Percentiles rank a stretch among this genome's conserved stretches.
These are phyloP conservation scores for Zosterops lateralis DNA, from an alignment of 2,113 vertebrate genomes.

Conservation along the genomic window DNA sequence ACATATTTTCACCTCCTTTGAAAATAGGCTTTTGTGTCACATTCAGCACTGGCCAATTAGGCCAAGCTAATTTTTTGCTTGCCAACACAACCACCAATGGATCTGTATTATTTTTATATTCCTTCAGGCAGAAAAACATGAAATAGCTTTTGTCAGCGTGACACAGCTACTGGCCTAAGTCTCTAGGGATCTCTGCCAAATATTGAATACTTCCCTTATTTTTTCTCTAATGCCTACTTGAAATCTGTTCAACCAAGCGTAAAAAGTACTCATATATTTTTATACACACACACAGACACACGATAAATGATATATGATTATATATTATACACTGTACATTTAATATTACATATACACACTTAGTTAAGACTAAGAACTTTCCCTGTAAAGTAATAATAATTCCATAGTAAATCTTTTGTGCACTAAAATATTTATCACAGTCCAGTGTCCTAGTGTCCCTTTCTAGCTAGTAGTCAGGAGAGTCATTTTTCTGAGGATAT, in stretches of 20 bases:
- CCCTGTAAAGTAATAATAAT: background rate
- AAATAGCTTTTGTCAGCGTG: slow-evolving; percentile 1
- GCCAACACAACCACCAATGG: background rate
- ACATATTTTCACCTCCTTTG: slow-evolving; percentile 35
- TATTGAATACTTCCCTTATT: background rate
- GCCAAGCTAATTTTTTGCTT: slow-evolving; percentile 27
- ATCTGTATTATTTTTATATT: slow-evolving; percentile 9
- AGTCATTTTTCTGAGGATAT: background rate
- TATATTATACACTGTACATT: no score
- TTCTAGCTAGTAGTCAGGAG: background rate
- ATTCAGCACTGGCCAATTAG: slow-evolving; percentile 38
- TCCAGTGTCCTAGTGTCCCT: background rate
- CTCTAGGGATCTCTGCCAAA: slow-evolving; percentile 12
- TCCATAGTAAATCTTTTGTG: background rate
- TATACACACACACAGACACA: background rate
- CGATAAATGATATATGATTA: background rate
- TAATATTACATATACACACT: background rate
- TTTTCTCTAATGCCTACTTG: background rate
- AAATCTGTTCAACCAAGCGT: background rate
- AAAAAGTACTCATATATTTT: background rate
- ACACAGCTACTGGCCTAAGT: background rate
- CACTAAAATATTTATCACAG: background rate
- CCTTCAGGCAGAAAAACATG: slow-evolving; percentile 35
- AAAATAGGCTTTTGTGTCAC: slow-evolving; percentile 21
- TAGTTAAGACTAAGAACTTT: background rate